Evolutionary conservation across 2,888 invertebrate genomes (phyloP).

Genomic region (Chouioia cunea): DNA sequence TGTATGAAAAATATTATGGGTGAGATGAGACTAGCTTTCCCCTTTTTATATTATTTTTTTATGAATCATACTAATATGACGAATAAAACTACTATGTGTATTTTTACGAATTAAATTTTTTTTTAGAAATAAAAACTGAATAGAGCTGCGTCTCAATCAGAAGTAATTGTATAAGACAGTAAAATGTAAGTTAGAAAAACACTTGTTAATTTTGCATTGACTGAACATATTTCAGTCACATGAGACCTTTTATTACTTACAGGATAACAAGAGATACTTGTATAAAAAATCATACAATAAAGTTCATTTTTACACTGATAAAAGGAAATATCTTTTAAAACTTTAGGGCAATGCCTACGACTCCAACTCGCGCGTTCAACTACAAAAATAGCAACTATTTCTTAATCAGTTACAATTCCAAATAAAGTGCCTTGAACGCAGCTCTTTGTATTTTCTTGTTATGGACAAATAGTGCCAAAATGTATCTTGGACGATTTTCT

Average conservation of each 20-base stretch:
- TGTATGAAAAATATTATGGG: slow-evolving; percentile 41
- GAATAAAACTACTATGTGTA: slow-evolving; percentile 10
- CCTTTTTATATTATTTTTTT: slow-evolving; percentile 27
- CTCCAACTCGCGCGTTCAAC: not conserved
- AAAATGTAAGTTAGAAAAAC: slow-evolving; percentile 4
- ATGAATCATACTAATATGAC: slow-evolving; percentile 22
- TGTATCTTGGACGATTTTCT: slow-evolving; percentile 13
- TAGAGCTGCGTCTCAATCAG: slow-evolving; percentile 34
- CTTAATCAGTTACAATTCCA: slow-evolving; percentile 11
- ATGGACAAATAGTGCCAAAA: slow-evolving; percentile 2
- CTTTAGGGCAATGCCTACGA: slow-evolving; percentile 14
- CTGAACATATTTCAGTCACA: not conserved
- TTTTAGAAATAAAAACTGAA: slow-evolving; percentile 1
- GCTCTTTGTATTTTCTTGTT: slow-evolving; percentile 33
- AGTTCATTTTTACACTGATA: slow-evolving; percentile 21
- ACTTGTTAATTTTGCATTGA: slow-evolving; percentile 27
- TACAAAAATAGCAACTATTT: slow-evolving; percentile 11
- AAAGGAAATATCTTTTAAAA: slow-evolving; percentile 19
- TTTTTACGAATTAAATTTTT: slow-evolving; percentile 14
- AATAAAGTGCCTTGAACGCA: slow-evolving; percentile 47
- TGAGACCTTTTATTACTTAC: slow-evolving; percentile 25
- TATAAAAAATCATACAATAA: slow-evolving; percentile 12
- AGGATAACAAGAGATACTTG: slow-evolving; percentile 4
- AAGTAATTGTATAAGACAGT: slow-evolving; percentile 5
- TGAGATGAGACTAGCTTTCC: slow-evolving; percentile 36